These are phyloP conservation scores for Macroramphosus scolopax DNA, from an alignment of 2,797 vertebrate genomes.

Conservation along the genomic window DNA sequence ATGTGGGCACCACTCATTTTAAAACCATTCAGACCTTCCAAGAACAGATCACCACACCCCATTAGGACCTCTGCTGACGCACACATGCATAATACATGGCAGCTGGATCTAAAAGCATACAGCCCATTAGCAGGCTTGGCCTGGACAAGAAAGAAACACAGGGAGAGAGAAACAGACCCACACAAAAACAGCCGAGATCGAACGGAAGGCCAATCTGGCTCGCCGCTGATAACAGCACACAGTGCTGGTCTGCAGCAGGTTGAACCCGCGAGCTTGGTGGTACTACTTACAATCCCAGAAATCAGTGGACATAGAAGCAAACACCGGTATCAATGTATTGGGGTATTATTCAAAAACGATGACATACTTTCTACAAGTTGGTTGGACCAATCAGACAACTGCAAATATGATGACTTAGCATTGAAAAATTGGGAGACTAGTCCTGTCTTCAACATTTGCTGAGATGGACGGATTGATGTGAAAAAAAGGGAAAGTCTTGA, in stretches of 20 bases:
- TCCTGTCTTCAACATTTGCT: no score
- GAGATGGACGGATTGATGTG: no score
- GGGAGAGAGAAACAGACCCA: constrained; percentile 18
- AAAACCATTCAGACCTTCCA: constrained; percentile 68
- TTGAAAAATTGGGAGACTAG: no score
- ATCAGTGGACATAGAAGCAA: constrained; percentile 7
- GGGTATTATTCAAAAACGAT: no score
- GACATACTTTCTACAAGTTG: background rate
- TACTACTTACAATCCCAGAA: constrained; percentile 19
- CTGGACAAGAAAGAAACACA: constrained; percentile 28
- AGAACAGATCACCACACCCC: constrained; percentile 71
- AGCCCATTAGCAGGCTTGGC: constrained; percentile 66
- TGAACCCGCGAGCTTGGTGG: constrained; percentile 12
- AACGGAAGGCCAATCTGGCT: constrained; percentile 27
- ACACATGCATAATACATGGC: constrained; percentile 78
- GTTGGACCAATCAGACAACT: background rate
- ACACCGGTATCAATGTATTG: background rate
- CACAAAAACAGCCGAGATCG: constrained; percentile 34
- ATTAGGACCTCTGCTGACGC: constrained; percentile 74
- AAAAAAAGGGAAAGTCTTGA: constrained; percentile 10
- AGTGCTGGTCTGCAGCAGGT: constrained; percentile 22
- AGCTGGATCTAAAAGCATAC: constrained; percentile 73
- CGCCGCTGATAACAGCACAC: constrained; percentile 31
- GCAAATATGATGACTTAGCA: no score
- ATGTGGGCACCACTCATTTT: constrained; percentile 63